Evolutionary conservation across 1,140 invertebrate species (phyloP).

Genomic region (Stegodyphus mimosarum): DNA sequence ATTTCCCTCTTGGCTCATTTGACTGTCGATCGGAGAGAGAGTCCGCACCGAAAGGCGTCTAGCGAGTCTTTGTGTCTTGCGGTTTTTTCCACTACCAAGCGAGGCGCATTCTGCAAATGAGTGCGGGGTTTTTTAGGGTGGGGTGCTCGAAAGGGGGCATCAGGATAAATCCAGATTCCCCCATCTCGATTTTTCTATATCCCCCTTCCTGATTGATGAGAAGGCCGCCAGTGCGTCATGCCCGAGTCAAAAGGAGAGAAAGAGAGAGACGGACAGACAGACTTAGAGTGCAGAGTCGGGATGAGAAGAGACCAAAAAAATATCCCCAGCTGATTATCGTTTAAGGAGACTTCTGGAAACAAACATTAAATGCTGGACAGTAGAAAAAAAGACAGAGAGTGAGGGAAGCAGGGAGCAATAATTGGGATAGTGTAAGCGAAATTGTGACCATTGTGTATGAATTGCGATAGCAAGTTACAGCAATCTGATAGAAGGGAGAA

Average conservation of each 20-base stretch:
- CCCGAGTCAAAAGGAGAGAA: conserved; percentile 7
- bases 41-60: background rate
- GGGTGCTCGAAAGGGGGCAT: conserved; percentile 23
- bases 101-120: conserved; percentile 58
- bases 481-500: too few relatives aligned
- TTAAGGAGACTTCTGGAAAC: conserved; percentile 59
- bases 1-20: conserved; percentile 57
- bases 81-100: conserved; percentile 34
- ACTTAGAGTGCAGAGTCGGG: conserved; percentile 6
- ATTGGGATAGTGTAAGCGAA: background rate
- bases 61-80: conserved; percentile 40
- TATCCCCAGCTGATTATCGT: conserved; percentile 44
- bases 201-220: conserved; percentile 54
- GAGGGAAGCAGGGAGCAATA: background rate
- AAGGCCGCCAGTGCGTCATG: conserved; percentile 55
- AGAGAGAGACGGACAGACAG: conserved; percentile 7
- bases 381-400: background rate
- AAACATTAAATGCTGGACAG: conserved; percentile 52
- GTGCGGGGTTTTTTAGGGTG: conserved; percentile 45
- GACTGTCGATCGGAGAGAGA: conserved; percentile 14
- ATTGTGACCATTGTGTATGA: too few relatives aligned
- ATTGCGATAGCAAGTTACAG: too few relatives aligned
- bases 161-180: conserved; percentile 46
- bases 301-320: conserved; percentile 9
- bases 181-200: conserved; percentile 42